Evolutionary conservation across 2,113 vertebrate genomes (phyloP).

Genomic region (Pica pica): DNA sequence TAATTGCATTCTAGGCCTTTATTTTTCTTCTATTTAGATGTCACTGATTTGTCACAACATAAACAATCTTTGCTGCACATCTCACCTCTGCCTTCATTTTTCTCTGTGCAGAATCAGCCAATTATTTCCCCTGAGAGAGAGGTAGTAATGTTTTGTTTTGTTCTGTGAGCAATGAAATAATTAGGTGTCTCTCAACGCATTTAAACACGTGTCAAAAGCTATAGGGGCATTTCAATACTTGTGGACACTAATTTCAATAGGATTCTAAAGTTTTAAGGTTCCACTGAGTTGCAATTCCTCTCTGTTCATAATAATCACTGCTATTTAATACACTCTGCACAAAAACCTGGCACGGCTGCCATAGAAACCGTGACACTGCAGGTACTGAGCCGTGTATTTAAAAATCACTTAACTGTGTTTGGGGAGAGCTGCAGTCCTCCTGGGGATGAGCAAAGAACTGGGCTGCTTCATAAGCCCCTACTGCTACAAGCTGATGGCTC

Average conservation of each 20-base stretch:
- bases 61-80: not conserved
- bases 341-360: conserved; percentile 54
- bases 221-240: conserved; percentile 44
- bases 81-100: not conserved
- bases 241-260: conserved; percentile 36
- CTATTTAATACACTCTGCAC: conserved; percentile 12
- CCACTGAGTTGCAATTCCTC: conserved; percentile 45
- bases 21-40: not conserved
- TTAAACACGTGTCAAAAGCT: conserved; percentile 38
- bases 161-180: conserved; percentile 46
- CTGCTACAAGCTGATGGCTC: not conserved
- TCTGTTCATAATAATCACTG: conserved; percentile 28
- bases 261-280: conserved; percentile 34
- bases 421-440: not conserved
- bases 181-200: conserved; percentile 21
- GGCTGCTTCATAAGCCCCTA: not conserved
- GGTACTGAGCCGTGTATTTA: not conserved
- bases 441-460: not conserved
- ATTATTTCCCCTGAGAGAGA: not conserved
- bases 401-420: not conserved
- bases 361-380: conserved; percentile 45
- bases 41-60: not conserved
- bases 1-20: not conserved
- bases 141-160: not conserved
- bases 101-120: not conserved